phyloP scores from a whole-genome alignment of 2,888 invertebrate species.

The Meta bourneti region DNA sequence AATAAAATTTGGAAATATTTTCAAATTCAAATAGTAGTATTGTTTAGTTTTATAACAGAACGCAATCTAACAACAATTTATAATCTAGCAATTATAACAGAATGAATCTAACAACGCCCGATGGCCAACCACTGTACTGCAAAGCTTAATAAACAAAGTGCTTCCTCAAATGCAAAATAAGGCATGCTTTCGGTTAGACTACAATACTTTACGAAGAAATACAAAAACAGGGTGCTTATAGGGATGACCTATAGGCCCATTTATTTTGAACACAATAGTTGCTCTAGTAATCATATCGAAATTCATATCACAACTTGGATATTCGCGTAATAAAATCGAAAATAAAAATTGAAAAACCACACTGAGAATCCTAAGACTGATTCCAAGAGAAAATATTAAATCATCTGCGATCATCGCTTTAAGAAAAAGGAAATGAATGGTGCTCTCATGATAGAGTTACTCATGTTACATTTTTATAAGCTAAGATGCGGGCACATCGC shows the following conservation, averaged over 20 bases:
- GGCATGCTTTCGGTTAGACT: too few relatives aligned
- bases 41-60: too few relatives aligned
- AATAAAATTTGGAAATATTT: too few relatives aligned
- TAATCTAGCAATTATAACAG: too few relatives aligned
- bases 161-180: too few relatives aligned
- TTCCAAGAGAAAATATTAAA: slow-evolving; percentile 38
- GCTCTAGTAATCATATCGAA: not conserved
- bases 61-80: too few relatives aligned
- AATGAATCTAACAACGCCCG: too few relatives aligned
- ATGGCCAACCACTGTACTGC: too few relatives aligned
- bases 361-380: not conserved
- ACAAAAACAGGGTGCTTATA: too few relatives aligned
- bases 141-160: too few relatives aligned
- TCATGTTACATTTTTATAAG: slow-evolving; percentile 57
- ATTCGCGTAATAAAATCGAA: not conserved
- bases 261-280: not conserved
- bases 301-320: not conserved
- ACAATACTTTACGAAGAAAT: too few relatives aligned
- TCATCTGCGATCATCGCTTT: slow-evolving; percentile 29
- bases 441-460: slow-evolving; percentile 7
- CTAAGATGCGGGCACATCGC: slow-evolving; percentile 29
- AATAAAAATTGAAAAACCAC: not conserved
- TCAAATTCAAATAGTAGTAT: too few relatives aligned
- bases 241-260: not conserved
- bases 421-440: slow-evolving; percentile 42